Conservation (phyloP, 2,888 invertebrate species). For the Lucinisca nassula region DNA sequence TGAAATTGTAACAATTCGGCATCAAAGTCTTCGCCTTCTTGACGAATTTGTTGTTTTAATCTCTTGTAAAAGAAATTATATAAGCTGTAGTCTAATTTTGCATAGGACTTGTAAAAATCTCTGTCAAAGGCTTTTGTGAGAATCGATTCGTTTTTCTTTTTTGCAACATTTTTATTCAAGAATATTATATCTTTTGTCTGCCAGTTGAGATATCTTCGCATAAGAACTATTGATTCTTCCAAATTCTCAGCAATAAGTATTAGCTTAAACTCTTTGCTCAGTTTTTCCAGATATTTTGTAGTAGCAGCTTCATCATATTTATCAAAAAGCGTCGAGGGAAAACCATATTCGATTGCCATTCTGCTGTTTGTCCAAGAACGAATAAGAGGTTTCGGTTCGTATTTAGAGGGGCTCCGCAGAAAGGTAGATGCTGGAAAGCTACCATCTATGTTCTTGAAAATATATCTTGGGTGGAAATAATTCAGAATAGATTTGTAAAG, state of each 20-base stretch:
- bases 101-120: conserved; percentile 48
- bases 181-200: conserved; percentile 72
- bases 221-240: conserved; percentile 74
- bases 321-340: conserved; percentile 49
- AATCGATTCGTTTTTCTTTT: conserved; percentile 43
- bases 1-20: conserved; percentile 56
- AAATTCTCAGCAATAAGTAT: conserved; percentile 73
- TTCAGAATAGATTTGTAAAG: conserved; percentile 65
- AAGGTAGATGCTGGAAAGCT: conserved; percentile 42
- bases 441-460: conserved; percentile 43
- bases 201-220: conserved; percentile 72
- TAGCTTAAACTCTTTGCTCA: conserved; percentile 70
- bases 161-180: conserved; percentile 48
- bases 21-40: conserved; percentile 57
- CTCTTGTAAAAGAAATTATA: conserved; percentile 48
- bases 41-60: conserved; percentile 45
- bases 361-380: conserved; percentile 62
- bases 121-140: conserved; percentile 38
- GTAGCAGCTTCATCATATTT: conserved; percentile 37
- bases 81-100: conserved; percentile 45
- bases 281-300: conserved; percentile 58
- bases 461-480: conserved; percentile 57
- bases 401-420: conserved; percentile 50
- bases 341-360: conserved; percentile 71
- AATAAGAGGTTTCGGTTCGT: conserved; percentile 40